Evolutionary conservation across 2,888 invertebrate genomes (phyloP), one percentile per base, ranked within the genome.

Genomic region (Rhynchonema sp.): DNA sequence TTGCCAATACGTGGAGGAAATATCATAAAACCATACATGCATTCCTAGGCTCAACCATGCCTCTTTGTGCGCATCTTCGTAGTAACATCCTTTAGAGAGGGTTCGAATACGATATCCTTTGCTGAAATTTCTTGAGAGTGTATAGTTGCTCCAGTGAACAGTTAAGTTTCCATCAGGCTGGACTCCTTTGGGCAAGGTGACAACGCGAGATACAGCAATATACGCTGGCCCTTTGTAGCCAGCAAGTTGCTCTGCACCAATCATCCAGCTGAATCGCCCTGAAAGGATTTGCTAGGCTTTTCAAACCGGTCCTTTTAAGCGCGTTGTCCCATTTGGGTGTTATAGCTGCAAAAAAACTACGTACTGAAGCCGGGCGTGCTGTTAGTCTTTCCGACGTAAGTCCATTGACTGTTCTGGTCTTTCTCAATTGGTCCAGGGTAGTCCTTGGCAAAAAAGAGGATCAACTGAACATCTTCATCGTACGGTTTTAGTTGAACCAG

Each of bases 31-130:
- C n/a, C n/a, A n/a, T n/a, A n/a, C n/a, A n/a, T 62, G 63, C 58
- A 72, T 66, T 6, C 74, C 74, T 22, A 68, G 65, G 29, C 68
- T 66, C 20, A 66, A 65, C 71, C 72, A 71, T 2, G 64, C 65
- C 1, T 67, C 65, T 0, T 60, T 60, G 2, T 62, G 62, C 26
- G 69, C 66, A 46, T 73, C 66, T 59, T 66, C 71, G 63, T 69
- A 76, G 57, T 71, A 70, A 63, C 76, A 77, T 2, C 73, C 73
- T 1, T 74, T 69, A n/a, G 71, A 67, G 62, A 66, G 72, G 2
- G 72, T 66, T 13, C 69, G 62, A 22, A 77, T 61, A 25, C 67
- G 64, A 64, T 74, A 76, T 61, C 72, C 67, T n/a, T 70, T 69
- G 1, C 66, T 66, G 63, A 75, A 73, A 25, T 38, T 46, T 13